Percentiles rank a stretch among this genome's conserved stretches.
Conservation (phyloP, 1,140 invertebrate genomes). For the Dendrolimus punctatus region DNA sequence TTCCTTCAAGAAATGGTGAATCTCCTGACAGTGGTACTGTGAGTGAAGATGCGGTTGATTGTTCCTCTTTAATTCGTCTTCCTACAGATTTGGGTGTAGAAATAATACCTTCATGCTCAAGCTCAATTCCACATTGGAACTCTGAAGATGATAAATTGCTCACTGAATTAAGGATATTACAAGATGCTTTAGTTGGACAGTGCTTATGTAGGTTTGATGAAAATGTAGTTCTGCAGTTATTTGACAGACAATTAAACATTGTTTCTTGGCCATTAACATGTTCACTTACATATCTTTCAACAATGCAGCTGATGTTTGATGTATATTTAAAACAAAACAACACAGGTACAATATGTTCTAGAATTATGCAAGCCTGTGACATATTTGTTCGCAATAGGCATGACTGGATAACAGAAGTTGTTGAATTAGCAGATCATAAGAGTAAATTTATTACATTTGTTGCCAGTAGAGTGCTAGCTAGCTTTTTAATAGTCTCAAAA, state of each 20-base stretch:
- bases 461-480: slow-evolving; percentile 83
- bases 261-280: slow-evolving; percentile 81
- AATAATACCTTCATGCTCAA: slow-evolving; percentile 51
- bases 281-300: slow-evolving; percentile 84
- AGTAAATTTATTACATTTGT: slow-evolving; percentile 88
- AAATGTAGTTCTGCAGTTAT: slow-evolving; percentile 77
- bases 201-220: slow-evolving; percentile 86
- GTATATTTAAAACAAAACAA: slow-evolving; percentile 88
- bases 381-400: slow-evolving; percentile 85
- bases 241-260: slow-evolving; percentile 77
- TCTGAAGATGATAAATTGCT: slow-evolving; percentile 52
- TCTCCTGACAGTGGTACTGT: slow-evolving; percentile 64
- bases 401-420: slow-evolving; percentile 85
- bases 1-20: slow-evolving; percentile 49
- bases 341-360: slow-evolving; percentile 84
- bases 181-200: slow-evolving; percentile 79
- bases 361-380: slow-evolving; percentile 84
- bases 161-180: slow-evolving; percentile 57
- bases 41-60: slow-evolving; percentile 67
- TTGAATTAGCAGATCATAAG: slow-evolving; percentile 82
- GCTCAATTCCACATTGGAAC: slow-evolving; percentile 40
- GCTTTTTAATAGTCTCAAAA: slow-evolving; percentile 87
- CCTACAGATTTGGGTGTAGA: slow-evolving; percentile 39
- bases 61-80: slow-evolving; percentile 46
- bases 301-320: slow-evolving; percentile 87